Evolutionary conservation across 2,888 invertebrate species (phyloP), one percentile per base, ranked within the genome.

Genomic region (Caenorhabditis sp.): DNA sequence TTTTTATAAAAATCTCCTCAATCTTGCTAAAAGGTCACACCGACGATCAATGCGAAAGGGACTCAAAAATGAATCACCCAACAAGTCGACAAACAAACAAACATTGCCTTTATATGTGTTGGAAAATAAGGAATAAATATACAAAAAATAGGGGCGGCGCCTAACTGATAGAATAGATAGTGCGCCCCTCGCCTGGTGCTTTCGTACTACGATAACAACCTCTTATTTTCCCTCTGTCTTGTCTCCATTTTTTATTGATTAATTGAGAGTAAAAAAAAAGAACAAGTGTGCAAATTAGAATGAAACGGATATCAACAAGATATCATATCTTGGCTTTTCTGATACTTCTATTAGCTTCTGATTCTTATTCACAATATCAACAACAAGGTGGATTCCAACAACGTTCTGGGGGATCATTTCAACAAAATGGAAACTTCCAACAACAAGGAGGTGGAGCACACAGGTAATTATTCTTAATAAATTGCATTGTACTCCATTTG

Each of bases 351-450:
- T 8, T 56, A 23, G 23, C 26, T 5, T 12, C 4, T 56, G 26
- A 2, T 12, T 26, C 10, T 56, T 25, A 38, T 27, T 49, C 65
- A 50, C 67, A 70, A 25, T 65, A 71, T 38, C 71, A 66, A 58
- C 65, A 68, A 50, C 71, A 76, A 52, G 70, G 67, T 25, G 58
- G 67, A 23, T 67, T 52, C 26, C 66, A 69, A 12, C 68, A 68
- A 49, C n/a, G 36, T 26, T 58, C 57, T 21, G 69, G 67, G 14
- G n/a, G n/a, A n/a, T 63, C 66, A 10, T 71, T 59, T 54, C 72
- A 69, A 43, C 59, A 61, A 36, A 57, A 64, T 12, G 69, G 69
- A 43, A 59, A 59, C 0, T 61, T 61, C 4, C 72, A 72, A 53
- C 61, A 31, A 20, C 14, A 36, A 17, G 21, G 27, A 25, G 53